phyloP scores from a whole-genome alignment of 2,888 invertebrate species.

The Pollenia amentaria region DNA sequence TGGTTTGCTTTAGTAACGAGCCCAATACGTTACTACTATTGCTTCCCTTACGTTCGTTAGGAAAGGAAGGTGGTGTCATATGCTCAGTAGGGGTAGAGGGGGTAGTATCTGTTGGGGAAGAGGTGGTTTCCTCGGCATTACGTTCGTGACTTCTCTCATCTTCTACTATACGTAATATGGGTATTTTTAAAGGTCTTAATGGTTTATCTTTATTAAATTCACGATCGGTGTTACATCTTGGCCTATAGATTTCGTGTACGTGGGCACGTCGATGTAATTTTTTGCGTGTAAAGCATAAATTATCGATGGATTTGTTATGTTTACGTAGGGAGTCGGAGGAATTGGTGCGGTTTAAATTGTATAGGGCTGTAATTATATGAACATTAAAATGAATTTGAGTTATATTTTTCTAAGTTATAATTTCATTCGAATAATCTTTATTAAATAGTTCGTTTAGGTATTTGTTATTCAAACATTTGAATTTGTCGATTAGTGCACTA shows the following conservation, averaged over 20 bases:
- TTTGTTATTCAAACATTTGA: too few relatives aligned
- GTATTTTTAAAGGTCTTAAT: conserved; percentile 58
- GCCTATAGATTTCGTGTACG: conserved; percentile 76
- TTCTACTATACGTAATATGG: conserved; percentile 70
- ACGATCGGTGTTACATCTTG: conserved; percentile 79
- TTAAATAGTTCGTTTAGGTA: too few relatives aligned
- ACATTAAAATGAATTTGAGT: background rate
- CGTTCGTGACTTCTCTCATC: conserved; percentile 11
- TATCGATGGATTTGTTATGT: conserved; percentile 73
- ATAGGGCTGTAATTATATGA: conserved; percentile 57
- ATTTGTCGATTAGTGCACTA: too few relatives aligned
- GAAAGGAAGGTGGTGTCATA: conserved; percentile 23
- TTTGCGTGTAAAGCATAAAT: conserved; percentile 72
- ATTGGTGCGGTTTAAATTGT: conserved; percentile 41
- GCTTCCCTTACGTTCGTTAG: conserved; percentile 28
- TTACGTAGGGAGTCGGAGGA: conserved; percentile 58
- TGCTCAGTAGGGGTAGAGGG: conserved; percentile 23
- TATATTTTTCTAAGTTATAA: too few relatives aligned
- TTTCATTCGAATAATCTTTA: too few relatives aligned
- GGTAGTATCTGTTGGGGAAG: conserved; percentile 7
- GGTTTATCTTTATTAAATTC: conserved; percentile 26
- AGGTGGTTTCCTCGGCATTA: background rate
- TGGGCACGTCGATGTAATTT: conserved; percentile 75
- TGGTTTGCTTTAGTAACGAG: conserved; percentile 79
- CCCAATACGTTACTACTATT: conserved; percentile 74